Evolutionary conservation across 1,140 invertebrate species (phyloP).

Genomic region (Lamellibrachia luymesi): DNA sequence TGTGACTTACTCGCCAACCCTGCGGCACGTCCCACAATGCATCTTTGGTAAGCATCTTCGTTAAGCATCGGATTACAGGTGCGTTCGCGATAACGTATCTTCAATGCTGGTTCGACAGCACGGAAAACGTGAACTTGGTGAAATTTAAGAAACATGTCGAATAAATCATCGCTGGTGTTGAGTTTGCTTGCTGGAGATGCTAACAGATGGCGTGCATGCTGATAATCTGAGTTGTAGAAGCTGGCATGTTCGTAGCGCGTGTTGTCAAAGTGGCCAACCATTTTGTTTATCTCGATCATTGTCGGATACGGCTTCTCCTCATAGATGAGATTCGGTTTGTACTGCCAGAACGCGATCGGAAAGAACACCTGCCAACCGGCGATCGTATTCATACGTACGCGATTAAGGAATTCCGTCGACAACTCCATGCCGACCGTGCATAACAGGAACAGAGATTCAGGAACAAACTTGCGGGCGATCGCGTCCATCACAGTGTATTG

Average conservation of each 20-base stretch:
- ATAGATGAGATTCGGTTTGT: conserved; percentile 53
- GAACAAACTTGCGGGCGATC: conserved; percentile 66
- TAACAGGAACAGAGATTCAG: conserved; percentile 44
- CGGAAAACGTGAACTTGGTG: conserved; percentile 68
- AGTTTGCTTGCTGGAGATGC: conserved; percentile 28
- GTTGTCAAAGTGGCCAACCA: conserved; percentile 77
- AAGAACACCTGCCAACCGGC: conserved; percentile 59
- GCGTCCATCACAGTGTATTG: conserved; percentile 73
- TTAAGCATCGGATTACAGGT: conserved; percentile 40
- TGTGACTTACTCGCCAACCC: conserved; percentile 52
- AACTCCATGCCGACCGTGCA: conserved; percentile 62
- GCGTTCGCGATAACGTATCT: conserved; percentile 62
- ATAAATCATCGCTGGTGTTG: conserved; percentile 55
- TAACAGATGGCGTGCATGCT: conserved; percentile 65
- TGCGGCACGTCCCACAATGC: conserved; percentile 42
- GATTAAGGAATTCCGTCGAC: conserved; percentile 77
- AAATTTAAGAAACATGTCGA: conserved; percentile 66
- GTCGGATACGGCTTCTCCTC: conserved; percentile 55
- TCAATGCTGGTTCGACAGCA: conserved; percentile 70
- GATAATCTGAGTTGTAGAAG: conserved; percentile 82
- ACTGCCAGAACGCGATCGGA: conserved; percentile 55
- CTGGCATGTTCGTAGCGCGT: conserved; percentile 71
- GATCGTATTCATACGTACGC: conserved; percentile 54
- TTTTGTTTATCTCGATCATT: conserved; percentile 72
- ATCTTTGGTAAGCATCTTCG: conserved; percentile 41